phyloP scores from a whole-genome alignment of 2,888 invertebrate genomes.

The Tridacna crocea region DNA sequence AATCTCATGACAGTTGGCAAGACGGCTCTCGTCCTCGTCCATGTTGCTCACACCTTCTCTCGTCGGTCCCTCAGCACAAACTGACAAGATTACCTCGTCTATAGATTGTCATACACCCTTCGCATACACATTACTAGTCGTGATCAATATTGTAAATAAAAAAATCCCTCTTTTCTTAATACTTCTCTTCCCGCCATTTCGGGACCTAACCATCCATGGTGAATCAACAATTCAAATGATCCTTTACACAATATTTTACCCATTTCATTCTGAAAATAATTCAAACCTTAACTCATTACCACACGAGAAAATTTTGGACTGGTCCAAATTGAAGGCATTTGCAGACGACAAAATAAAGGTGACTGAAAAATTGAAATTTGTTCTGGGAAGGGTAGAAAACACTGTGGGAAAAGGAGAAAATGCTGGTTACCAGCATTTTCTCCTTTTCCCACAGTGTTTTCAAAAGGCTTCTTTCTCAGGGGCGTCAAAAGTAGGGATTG shows the following conservation, averaged over 20 bases:
- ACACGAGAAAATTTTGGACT: too few species aligned
- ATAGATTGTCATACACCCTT: conserved; percentile 3
- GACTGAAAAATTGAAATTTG: too few species aligned
- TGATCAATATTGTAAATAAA: conserved; percentile 22
- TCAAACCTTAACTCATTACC: too few species aligned
- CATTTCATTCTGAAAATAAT: too few species aligned
- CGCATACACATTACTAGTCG: not conserved
- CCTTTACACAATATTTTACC: not conserved
- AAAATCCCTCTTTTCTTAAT: conserved; percentile 2
- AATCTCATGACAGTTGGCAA: conserved; percentile 14
- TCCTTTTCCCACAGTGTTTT: too few species aligned
- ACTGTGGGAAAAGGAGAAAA: too few species aligned
- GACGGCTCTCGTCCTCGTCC: conserved; percentile 4
- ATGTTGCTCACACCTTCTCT: conserved; percentile 56
- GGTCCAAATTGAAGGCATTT: too few species aligned
- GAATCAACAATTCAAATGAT: not conserved
- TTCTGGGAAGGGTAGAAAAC: too few species aligned
- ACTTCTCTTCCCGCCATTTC: conserved; percentile 14
- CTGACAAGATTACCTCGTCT: conserved; percentile 28
- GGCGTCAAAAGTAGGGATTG: too few species aligned
- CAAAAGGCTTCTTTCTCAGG: too few species aligned
- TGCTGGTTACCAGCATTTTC: too few species aligned
- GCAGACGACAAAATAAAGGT: too few species aligned
- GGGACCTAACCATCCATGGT: conserved; percentile 8
- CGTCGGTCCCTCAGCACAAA: conserved; percentile 52